A percentile compares a stretch with the other conserved stretches of the same genome.
phyloP scores from a whole-genome alignment of 2,113 vertebrate species.

The Cryptoleucopteryx plumbea region DNA sequence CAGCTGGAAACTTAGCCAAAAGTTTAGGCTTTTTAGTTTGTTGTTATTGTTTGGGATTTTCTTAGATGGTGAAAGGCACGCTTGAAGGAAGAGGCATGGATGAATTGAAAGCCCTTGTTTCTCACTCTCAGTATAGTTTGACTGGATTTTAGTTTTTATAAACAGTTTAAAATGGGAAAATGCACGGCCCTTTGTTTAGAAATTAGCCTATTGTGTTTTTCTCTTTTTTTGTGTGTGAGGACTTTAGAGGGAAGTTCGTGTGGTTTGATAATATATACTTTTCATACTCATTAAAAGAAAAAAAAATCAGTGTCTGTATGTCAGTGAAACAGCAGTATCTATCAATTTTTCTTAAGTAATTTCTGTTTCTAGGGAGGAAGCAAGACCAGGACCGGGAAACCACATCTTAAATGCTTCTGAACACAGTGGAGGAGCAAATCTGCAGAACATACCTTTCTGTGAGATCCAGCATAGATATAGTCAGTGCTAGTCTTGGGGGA shows the following conservation, averaged over 20 bases:
- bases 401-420: not conserved
- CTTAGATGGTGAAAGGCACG: slow-evolving; percentile 48
- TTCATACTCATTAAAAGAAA: not conserved
- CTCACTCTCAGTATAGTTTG: not conserved
- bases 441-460: not conserved
- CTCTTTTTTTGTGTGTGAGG: not conserved
- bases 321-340: not conserved
- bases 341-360: not conserved
- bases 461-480: too few species aligned
- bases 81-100: slow-evolving; percentile 28
- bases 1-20: slow-evolving; percentile 37
- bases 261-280: not conserved
- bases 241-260: not conserved
- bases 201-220: slow-evolving; percentile 26
- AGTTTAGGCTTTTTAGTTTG: not conserved
- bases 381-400: not conserved
- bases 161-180: slow-evolving; percentile 32
- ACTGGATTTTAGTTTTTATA: slow-evolving; percentile 17
- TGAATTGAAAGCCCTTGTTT: slow-evolving; percentile 28
- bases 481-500: not conserved
- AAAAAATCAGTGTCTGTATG: not conserved
- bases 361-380: not conserved
- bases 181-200: not conserved
- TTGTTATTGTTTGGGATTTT: slow-evolving; percentile 56
- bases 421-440: not conserved